Conservation (phyloP, 2,888 invertebrate species). For the Apoda limacodes region DNA sequence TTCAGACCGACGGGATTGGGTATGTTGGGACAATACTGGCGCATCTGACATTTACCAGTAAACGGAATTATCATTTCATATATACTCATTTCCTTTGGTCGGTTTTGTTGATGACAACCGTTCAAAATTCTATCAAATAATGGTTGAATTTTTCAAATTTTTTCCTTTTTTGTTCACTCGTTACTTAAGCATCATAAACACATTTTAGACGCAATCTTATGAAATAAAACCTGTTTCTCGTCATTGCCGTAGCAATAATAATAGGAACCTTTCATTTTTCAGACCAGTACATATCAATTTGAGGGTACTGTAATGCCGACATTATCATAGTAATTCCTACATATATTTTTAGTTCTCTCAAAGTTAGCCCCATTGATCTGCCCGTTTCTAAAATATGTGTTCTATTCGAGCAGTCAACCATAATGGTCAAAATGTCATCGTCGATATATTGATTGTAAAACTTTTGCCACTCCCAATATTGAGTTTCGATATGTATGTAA, state of each 20-base stretch:
- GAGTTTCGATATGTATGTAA: no score
- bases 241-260: no score
- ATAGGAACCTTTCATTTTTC: slow-evolving; percentile 12
- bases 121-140: no score
- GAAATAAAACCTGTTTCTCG: no score
- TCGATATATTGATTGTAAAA: no score
- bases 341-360: slow-evolving; percentile 8
- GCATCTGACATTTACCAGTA: slow-evolving; percentile 13
- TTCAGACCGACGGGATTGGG: slow-evolving; percentile 18
- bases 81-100: no score
- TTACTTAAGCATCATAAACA: no score
- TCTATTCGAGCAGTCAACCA: slow-evolving; percentile 5
- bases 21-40: slow-evolving; percentile 17
- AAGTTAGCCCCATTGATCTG: slow-evolving; percentile 6
- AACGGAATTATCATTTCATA: slow-evolving; percentile 20
- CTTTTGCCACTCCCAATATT: no score
- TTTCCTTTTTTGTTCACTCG: neutral
- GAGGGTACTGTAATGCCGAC: no score
- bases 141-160: neutral
- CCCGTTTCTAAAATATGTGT: slow-evolving; percentile 6
- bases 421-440: no score
- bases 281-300: slow-evolving; percentile 12
- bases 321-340: slow-evolving; percentile 11
- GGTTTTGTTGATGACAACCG: no score
- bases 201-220: no score